These are phyloP conservation scores for Dugesia japonica DNA, from an alignment of 2,888 invertebrate genomes.

Conservation along the genomic window DNA sequence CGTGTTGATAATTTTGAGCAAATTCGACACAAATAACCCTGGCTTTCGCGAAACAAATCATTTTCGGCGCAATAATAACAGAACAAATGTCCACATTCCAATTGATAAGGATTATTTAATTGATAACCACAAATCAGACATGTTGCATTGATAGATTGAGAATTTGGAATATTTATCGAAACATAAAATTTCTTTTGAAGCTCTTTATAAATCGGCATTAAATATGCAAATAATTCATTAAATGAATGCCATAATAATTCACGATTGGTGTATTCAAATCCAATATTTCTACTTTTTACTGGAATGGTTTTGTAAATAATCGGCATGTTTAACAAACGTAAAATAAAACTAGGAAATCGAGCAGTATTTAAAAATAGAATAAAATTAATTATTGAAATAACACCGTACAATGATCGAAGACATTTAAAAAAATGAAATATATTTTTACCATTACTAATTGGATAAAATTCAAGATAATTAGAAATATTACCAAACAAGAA, in stretches of 20 bases:
- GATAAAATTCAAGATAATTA: background rate
- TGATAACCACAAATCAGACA: background rate
- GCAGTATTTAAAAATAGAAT: constrained; percentile 17
- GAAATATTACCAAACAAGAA: background rate
- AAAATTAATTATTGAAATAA: constrained; percentile 10
- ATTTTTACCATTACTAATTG: background rate
- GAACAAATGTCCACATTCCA: constrained; percentile 21
- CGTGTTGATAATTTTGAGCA: background rate
- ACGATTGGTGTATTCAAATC: constrained; percentile 30
- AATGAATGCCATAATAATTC: constrained; percentile 30
- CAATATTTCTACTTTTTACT: background rate
- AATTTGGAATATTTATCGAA: background rate
- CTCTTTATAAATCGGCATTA: background rate
- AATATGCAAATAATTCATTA: constrained; percentile 1
- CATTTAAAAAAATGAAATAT: background rate
- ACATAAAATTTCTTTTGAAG: background rate
- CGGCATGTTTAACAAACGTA: constrained; percentile 20
- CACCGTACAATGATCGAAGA: background rate
- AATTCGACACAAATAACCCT: background rate
- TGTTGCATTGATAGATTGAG: background rate
- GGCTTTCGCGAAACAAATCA: background rate
- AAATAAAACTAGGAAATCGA: background rate
- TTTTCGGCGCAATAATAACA: constrained; percentile 14
- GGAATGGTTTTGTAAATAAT: background rate
- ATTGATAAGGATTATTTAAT: background rate